Base-by-base conservation (phyloP, 1,140 invertebrate species). In the Drosophila neocordata region DNA sequence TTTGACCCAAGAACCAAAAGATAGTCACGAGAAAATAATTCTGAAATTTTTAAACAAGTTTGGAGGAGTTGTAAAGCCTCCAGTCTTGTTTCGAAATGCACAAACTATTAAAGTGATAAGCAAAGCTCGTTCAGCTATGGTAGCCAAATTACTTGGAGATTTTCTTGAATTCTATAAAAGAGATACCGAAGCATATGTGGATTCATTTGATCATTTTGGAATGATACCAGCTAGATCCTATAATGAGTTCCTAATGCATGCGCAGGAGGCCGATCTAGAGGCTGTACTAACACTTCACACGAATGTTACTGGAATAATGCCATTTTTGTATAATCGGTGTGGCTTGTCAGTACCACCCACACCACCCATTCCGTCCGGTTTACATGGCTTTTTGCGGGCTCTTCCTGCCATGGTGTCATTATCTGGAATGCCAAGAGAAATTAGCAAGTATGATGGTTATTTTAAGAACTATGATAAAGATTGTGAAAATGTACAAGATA, bases 121-220 rank as follows among this genome's bases (percentile, higher is more conserved):
- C 69, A 97, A 97, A 92, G 97, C 97, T 91, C 93, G 96, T 27
- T 95, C 96, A 57, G 96, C 97, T 11, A 95, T 98, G 71, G 95
- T 97, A 53, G 96, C 97, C 0, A 98, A 97, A 92, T 96, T 98
- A 85, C 93, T 98, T n/a, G 96, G 96, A 77, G 97, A 98, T 92
- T 98, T 98, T 93, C 93, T 98, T 56, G 96, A 97, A 92, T 93
- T 96, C 63, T 98, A 98, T 92, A 97, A 96, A 89, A 94, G 95
- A 82, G 97, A 97, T 92, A 97, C 96, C 0, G 96, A 97, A 72
- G 90, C 95, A 27, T 96, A 94, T 79, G 93, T 94, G 24, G 95
- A 96, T 89, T 94, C 94, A 22, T 94, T 94, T 69, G 95, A 95
- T 82, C 92, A 93, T 74, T 93, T 93, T 55, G 93, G 92, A 67